Conservation (phyloP, 2,797 vertebrate species). For the Syndactyla subalaris region DNA sequence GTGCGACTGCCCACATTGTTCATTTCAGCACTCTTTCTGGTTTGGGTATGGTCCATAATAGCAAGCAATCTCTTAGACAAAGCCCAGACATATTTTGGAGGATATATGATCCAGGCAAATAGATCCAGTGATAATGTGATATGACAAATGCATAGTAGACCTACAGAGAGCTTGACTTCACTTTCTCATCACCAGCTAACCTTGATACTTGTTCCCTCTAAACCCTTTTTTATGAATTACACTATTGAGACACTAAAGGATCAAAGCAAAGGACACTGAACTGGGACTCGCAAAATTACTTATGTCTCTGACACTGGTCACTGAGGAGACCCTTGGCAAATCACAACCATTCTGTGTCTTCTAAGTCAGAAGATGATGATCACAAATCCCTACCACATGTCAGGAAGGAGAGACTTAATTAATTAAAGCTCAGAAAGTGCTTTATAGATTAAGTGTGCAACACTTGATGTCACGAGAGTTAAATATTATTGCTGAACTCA, state of each 20-base stretch:
- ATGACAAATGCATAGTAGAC: background rate
- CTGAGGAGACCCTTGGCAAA: background rate
- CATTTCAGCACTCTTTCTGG: background rate
- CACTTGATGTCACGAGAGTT: background rate
- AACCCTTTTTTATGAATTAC: background rate
- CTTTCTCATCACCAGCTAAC: background rate
- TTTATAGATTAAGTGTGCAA: background rate
- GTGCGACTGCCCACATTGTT: background rate
- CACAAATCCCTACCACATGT: background rate
- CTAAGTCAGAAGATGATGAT: background rate
- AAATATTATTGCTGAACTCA: background rate
- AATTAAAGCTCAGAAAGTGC: constrained; percentile 25
- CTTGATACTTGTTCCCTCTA: background rate
- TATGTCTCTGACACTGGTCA: background rate
- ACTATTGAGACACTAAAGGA: background rate
- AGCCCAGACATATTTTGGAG: background rate
- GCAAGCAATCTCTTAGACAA: background rate
- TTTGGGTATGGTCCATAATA: background rate
- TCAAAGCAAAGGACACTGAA: background rate
- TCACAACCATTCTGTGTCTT: background rate
- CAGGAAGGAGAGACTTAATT: background rate
- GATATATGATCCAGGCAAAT: background rate
- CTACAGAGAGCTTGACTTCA: background rate
- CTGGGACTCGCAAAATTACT: background rate
- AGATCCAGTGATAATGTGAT: background rate